Evolutionary conservation across 2,113 vertebrate species (phyloP), one percentile per base, ranked within the genome.

Genomic region (Sander vitreus): DNA sequence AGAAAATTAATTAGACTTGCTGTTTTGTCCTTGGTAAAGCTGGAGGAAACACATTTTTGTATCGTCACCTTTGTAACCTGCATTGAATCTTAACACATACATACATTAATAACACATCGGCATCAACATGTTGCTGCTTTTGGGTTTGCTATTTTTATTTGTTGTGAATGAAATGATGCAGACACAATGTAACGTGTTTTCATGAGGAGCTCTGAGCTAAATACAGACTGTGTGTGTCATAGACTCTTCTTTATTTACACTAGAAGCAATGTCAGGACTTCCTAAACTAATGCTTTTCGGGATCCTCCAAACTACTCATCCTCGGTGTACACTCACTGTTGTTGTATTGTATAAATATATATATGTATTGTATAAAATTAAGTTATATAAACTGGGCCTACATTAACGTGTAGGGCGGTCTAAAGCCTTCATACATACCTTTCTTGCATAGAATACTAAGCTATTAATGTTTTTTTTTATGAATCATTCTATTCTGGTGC

Each of bases 111-210:
- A 16, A 23, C 65, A 66, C 54, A 48, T n/a, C 43, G 11, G 21
- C 51, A 54, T 30, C 50, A 15, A 23, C 51, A 48, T 23, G 58
- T 39, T 27, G 43, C 69, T 65, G 30, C 36, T 39, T 9, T 23
- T 77, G 83, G 48, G 68, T 73, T 79, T 6, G 6, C 75, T 45
- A 23, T 60, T 73, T 48, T 58, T 51, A 47, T 70, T 43, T 59
- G 81, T 30, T 39, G 67, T 47, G 62, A 77, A 55, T 71, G 39
- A 74, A 85, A 76, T 69, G 60, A 76, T 53, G 78, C 74, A 70
- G 60, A 48, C 72, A 55, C 18, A 57, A 4, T 19, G 63, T 1
- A 6, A 43, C n/a, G 25, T 68, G 27, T 70, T 62, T 62, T 64
- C 73, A n/a, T 3, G 19, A 66, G 67, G 19, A 39, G 33, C 11